Base-by-base conservation (phyloP, 2,113 vertebrate species). In the Numida meleagris region DNA sequence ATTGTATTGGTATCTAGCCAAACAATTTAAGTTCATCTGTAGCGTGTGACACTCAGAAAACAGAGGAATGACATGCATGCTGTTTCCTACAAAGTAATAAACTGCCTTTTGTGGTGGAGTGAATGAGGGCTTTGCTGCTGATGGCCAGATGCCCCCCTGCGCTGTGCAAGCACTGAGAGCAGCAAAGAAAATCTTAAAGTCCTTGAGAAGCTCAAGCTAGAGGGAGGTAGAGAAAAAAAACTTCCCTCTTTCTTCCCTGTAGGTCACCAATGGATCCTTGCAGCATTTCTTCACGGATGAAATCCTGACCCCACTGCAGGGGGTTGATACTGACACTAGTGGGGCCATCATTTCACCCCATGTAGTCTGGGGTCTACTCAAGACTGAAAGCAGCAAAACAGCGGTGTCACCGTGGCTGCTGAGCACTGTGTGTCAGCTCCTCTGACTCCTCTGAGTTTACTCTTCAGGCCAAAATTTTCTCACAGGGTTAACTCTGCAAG, bases 1-100 rank as follows among this genome's bases (percentile, higher is more conserved):
- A 84, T 94, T 96, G 97, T 96, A 34, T 94, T 97, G 95, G 94
- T 96, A 95, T 95, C 86, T 95, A 94, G 95, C 94, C 94, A 97
- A 96, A 96, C 92, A 95, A 66, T 93, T 94, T 94, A 81, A 96
- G 93, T 90, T 96, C 90, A 94, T 96, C 88, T 73, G 55, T 45
- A 79, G 88, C 2, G 21, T 85, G 89, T 0, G 9, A 27, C 51
- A 61, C 75, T 81, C 73, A 91, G 81, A 86, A 92, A 91, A 93
- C 73, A 89, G 92, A 59, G 46, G 61, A 89, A 58, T 80, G 82
- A 82, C 81, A 84, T 94, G 82, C 42, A 67, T 76, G 36, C 65
- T 82, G 42, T 63, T 93, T 93, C 62, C 75, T 89, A 90, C 29
- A 40, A 74, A 84, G 82, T 63, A 91, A 94, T 95, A 79, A 94